Base-by-base conservation (phyloP, 1,140 invertebrate genomes). In the Oryctes rhinoceros region DNA sequence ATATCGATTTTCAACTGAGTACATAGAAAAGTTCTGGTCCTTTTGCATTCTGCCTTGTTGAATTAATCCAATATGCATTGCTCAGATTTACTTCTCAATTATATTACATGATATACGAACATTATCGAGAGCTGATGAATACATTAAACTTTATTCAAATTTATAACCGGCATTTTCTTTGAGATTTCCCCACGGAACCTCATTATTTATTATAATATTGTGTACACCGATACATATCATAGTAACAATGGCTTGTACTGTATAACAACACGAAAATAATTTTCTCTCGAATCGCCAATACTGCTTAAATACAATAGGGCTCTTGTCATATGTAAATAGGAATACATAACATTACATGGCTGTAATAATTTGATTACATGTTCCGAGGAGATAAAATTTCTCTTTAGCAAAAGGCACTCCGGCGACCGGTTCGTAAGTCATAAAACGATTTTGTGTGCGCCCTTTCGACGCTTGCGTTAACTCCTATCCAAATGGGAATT, bases 121-220 rank as follows among this genome's bases (percentile, higher is more conserved):
- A 53, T 13, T n/a, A 18, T 59, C 15, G 18, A 59, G 18, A 59
- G 10, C 6, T 59, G 53, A 59, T 59, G 18, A 59, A 59, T 59
- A 18, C 53, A n/a, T 59, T 59, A 59, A 44, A 59, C 18, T 59
- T 71, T 71, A 71, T 71, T 71, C 13, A 71, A 71, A 71, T 71
- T 71, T 71, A 71, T 71, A 15, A 18, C 65, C 18, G 35, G 18
- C 13, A 24, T 44, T 76, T 76, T 76, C 37, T 30, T 76, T 48
- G 18, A 76, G 15, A 47, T 76, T 76, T 76, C 75, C 15, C 13
- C 24, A 71, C 35, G 65, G 24, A 37, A 71, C 44, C 75, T 84
- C 83, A 83, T 85, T 84, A 85, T 83, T 85, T 85, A 85, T 85
- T 83, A 83, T 84, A 81, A 84, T 84, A 85, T 85, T 84, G 83